Conservation (phyloP, 2,113 vertebrate genomes). For the Zosterops lateralis region DNA sequence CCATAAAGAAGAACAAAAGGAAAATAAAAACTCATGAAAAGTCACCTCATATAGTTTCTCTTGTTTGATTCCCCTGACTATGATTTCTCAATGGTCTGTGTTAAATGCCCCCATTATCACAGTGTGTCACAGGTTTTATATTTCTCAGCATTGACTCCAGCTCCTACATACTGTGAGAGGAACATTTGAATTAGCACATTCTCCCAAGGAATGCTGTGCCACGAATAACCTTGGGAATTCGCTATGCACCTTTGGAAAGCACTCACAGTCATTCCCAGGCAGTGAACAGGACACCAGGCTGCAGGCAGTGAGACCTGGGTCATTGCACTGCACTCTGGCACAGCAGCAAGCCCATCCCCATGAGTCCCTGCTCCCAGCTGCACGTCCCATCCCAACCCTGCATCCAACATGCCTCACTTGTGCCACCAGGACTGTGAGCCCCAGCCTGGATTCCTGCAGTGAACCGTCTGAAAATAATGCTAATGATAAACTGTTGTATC, state of each 20-base stretch:
- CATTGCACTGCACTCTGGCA: neutral
- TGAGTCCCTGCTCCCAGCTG: neutral
- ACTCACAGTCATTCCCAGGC: rapidly evolving
- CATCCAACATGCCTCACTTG: neutral
- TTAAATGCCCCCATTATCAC: neutral
- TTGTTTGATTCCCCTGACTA: neutral
- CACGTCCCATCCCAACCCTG: neutral
- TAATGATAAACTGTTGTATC: constrained; percentile 9
- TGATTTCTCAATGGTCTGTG: neutral
- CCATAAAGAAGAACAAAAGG: neutral
- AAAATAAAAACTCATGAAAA: neutral
- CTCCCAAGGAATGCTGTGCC: neutral
- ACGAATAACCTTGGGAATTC: neutral
- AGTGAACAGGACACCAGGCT: neutral
- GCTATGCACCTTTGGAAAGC: neutral
- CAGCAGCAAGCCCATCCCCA: neutral
- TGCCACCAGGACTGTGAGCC: neutral
- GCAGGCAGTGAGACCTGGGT: neutral
- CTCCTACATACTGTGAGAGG: neutral
- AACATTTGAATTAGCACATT: neutral
- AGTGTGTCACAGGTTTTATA: neutral
- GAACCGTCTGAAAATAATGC: neutral
- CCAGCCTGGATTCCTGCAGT: neutral
- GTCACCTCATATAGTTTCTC: neutral
- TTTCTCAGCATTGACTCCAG: neutral